A percentile compares a stretch with the other conserved stretches of the same genome.
These are phyloP conservation scores for Centropus bengalensis DNA, from an alignment of 2,113 vertebrate genomes.

Conservation along the genomic window DNA sequence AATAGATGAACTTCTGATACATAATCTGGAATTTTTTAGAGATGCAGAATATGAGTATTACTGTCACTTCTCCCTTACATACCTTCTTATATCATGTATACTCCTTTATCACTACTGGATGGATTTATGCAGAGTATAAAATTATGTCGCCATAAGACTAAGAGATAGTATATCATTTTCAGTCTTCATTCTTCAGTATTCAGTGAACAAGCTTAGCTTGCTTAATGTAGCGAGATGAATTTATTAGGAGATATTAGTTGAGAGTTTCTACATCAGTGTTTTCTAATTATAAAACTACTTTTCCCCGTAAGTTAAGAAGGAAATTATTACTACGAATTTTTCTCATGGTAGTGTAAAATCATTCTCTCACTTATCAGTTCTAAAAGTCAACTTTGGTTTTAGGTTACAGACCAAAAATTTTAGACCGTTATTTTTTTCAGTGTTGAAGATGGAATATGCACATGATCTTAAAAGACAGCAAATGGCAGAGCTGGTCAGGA, in stretches of 20 bases:
- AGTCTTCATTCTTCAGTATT: neutral
- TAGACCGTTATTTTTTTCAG: fast-evolving
- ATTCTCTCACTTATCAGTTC: neutral
- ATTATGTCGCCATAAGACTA: neutral
- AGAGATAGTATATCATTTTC: neutral
- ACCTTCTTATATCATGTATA: neutral
- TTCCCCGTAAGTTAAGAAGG: neutral
- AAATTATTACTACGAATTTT: neutral
- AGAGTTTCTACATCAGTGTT: neutral
- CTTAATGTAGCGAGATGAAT: slow-evolving; percentile 8
- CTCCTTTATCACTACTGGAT: neutral
- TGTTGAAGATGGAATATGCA: neutral
- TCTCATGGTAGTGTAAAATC: neutral
- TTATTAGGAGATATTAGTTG: neutral
- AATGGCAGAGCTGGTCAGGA: fast-evolving
- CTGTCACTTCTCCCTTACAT: neutral
- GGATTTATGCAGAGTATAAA: neutral
- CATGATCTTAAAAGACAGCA: neutral
- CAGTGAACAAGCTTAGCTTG: neutral
- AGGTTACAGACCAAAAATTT: neutral
- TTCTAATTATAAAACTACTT: slow-evolving; percentile 9
- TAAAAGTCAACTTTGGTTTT: neutral
- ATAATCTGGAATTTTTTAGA: neutral
- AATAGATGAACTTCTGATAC: neutral
- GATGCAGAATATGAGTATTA: neutral